Conservation (phyloP, 1,140 invertebrate species). For the Calliphora vicina region DNA sequence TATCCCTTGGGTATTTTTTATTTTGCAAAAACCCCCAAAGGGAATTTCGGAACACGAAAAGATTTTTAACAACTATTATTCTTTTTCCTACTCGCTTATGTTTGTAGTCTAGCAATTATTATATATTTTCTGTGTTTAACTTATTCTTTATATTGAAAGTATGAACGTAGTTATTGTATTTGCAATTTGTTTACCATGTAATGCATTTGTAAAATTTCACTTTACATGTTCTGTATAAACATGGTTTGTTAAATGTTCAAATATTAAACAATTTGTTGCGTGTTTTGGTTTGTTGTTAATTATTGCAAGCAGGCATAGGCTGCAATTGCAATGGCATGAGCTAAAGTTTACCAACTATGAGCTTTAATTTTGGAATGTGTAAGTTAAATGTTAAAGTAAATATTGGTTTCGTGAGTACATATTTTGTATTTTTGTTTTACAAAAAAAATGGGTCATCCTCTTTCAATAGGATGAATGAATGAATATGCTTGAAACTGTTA, state of each 20-base stretch:
- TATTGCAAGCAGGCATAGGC: not conserved
- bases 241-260: not conserved
- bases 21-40: not conserved
- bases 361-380: not conserved
- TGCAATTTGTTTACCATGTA: not conserved
- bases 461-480: too few species aligned
- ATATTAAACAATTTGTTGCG: conserved; percentile 28
- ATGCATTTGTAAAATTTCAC: not conserved
- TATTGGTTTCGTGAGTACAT: not conserved
- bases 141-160: too few species aligned
- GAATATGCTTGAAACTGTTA: too few species aligned
- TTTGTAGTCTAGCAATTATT: not conserved
- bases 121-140: not conserved
- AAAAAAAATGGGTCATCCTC: not conserved
- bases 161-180: not conserved
- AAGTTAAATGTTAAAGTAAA: not conserved
- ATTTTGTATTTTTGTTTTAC: not conserved
- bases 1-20: not conserved
- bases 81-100: not conserved
- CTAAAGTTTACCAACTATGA: not conserved
- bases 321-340: not conserved
- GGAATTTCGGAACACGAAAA: not conserved
- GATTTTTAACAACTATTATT: not conserved
- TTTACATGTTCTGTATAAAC: not conserved
- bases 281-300: not conserved